phyloP scores from a whole-genome alignment of 2,113 vertebrate species.

The Alectura lathami region DNA sequence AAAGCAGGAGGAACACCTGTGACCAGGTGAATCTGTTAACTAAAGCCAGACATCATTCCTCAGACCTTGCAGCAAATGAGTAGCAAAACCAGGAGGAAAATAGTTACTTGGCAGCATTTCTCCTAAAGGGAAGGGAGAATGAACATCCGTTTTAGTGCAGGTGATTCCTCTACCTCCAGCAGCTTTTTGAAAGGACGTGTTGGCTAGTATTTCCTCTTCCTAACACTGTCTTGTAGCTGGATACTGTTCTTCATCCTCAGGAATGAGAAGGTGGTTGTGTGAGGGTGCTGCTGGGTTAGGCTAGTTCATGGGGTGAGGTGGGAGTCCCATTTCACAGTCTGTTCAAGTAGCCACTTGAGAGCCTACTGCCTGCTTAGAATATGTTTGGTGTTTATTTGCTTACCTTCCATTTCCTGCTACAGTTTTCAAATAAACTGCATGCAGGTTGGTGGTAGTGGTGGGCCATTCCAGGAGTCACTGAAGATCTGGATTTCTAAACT shows the following conservation, averaged over 20 bases:
- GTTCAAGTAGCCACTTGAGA: accelerated
- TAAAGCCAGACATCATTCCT: neutral
- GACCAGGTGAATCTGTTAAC: neutral
- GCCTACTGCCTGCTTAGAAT: neutral
- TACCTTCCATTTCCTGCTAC: neutral
- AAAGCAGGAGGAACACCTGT: neutral
- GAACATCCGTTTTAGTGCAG: neutral
- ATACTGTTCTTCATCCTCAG: neutral
- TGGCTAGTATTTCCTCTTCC: neutral
- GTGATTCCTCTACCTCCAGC: neutral
- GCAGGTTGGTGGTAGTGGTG: neutral
- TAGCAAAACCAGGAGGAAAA: neutral
- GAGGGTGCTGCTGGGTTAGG: neutral
- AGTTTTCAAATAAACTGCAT: neutral
- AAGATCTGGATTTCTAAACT: neutral
- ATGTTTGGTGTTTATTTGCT: neutral
- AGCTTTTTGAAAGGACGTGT: neutral
- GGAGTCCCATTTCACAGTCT: neutral
- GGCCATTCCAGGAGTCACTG: neutral
- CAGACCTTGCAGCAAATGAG: neutral
- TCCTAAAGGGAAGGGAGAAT: neutral
- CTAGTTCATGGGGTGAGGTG: neutral
- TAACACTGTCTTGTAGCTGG: neutral
- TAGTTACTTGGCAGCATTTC: neutral
- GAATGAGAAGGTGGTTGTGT: neutral